Evolutionary conservation across 1,140 invertebrate species (phyloP).

Genomic region (Macrobrachium rosenbergii): DNA sequence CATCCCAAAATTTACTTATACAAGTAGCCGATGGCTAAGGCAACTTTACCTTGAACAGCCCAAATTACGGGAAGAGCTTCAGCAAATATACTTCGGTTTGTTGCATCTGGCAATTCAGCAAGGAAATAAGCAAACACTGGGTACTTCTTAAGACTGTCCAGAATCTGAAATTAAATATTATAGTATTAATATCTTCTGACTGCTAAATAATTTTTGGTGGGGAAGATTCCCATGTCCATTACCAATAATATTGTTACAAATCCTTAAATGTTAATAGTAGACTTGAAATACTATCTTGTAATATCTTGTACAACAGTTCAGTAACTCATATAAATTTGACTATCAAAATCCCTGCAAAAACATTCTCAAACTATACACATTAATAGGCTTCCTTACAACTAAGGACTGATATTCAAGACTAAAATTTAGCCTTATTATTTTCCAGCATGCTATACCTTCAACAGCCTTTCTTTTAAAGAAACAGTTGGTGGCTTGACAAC

Average conservation of each 20-base stretch:
- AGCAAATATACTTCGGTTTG: constrained; percentile 46
- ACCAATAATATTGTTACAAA: no score
- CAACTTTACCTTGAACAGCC: constrained; percentile 48
- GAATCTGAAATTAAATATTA: constrained; percentile 18
- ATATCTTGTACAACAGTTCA: no score
- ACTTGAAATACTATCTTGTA: no score
- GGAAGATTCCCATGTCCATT: not conserved
- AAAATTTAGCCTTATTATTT: not conserved
- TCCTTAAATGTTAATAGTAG: no score
- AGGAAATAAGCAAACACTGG: constrained; percentile 46
- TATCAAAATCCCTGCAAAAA: not conserved
- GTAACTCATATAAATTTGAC: no score
- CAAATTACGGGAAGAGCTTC: constrained; percentile 48
- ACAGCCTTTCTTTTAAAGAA: constrained; percentile 23
- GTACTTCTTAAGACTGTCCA: constrained; percentile 32
- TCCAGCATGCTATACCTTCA: not conserved
- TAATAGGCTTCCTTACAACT: no score
- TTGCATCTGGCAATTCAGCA: constrained; percentile 38
- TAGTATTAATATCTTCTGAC: not conserved
- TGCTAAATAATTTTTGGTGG: not conserved
- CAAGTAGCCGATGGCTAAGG: not conserved
- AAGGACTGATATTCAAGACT: no score
- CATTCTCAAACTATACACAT: not conserved
- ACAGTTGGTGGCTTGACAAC: constrained; percentile 29
- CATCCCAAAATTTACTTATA: not conserved